Evolutionary conservation across 2,797 vertebrate genomes (phyloP).

Genomic region (Xiphophorus birchmanni): DNA sequence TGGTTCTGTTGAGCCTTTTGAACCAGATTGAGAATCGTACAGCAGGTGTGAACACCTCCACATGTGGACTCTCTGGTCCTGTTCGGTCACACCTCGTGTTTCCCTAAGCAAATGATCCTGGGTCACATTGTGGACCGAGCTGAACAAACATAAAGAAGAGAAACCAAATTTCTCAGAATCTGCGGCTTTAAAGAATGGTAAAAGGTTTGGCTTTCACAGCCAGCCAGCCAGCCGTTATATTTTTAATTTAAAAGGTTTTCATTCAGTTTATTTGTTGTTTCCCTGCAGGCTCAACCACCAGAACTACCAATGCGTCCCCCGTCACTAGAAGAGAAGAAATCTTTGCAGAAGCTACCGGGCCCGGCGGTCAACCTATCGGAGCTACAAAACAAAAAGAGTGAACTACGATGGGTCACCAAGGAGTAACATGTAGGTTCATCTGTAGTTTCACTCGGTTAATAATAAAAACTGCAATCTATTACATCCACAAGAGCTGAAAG

Average conservation of each 20-base stretch:
- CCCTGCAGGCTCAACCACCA: constrained; percentile 50
- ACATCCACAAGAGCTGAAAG: not conserved
- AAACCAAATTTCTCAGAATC: constrained; percentile 6
- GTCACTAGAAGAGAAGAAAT: constrained; percentile 89
- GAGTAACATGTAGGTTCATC: constrained; percentile 77
- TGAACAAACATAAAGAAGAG: not conserved
- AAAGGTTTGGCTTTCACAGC: not conserved
- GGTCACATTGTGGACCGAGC: not conserved
- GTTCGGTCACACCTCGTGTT: constrained; percentile 1
- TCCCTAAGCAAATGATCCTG: constrained; percentile 12
- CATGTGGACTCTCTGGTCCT: not conserved
- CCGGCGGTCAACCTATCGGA: constrained; percentile 93
- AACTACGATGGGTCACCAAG: constrained; percentile 94
- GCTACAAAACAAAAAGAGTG: constrained; percentile 95
- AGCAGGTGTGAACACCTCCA: not conserved
- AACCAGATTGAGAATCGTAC: not conserved
- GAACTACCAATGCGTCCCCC: constrained; percentile 40
- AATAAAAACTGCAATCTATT: not conserved
- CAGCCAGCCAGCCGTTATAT: not conserved
- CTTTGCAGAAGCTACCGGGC: constrained; percentile 90
- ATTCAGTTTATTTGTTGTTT: not conserved
- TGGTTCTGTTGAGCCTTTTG: not conserved
- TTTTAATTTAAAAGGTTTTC: not conserved
- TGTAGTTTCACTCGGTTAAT: not conserved
- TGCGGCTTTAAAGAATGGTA: not conserved